Base-by-base conservation (phyloP, 2,113 vertebrate species). In the Pseudopodoces humilis region DNA sequence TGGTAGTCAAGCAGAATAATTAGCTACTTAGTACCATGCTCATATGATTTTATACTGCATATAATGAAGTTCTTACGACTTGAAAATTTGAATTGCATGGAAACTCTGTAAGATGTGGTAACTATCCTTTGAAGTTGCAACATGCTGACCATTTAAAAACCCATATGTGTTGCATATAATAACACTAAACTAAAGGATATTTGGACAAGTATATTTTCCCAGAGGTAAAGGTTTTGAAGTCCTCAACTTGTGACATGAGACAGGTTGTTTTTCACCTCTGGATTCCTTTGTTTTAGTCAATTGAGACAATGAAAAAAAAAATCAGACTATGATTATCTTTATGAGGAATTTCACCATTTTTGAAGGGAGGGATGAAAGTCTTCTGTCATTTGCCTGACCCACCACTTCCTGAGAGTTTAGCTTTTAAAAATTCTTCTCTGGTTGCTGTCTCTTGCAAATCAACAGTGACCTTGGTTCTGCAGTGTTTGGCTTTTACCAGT, bases 1-100 rank as follows among this genome's bases (percentile, higher is more conserved):
- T 84, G 44, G 17, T 78, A 88, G 53, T 76, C 47, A 86, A 46
- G n/a, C 31, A 92, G 76, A 92, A 79, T 88, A 95, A 94, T 47
- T 83, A 78, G 44, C 37, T 84, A 44, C 41, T 83, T 85, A 93
- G 44, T 62, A 59, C 56, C 68, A 65, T 23, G 7, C 5, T 63
- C 21, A 69, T 75, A 31, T 80, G 50, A 80, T 82, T 93, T 82
- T 82, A 83, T 71, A 44, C 6, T 74, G 10, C 13, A 28, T 30
- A 72, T 72, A 90, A 88, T 83, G 53, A 86, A 63, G 79, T 83
- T 35, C 64, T 72, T 91, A 60, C 5, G 35, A 63, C 16, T 94
- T 18, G 52, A 77, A 81, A 78, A 81, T 72, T 70, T 53, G 58
- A 84, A 86, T 68, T 72, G 63, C 64, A 74, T 56, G 17, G 46